Evolutionary conservation across 2,113 vertebrate species (phyloP).

Genomic region (Mesocricetus auratus): DNA sequence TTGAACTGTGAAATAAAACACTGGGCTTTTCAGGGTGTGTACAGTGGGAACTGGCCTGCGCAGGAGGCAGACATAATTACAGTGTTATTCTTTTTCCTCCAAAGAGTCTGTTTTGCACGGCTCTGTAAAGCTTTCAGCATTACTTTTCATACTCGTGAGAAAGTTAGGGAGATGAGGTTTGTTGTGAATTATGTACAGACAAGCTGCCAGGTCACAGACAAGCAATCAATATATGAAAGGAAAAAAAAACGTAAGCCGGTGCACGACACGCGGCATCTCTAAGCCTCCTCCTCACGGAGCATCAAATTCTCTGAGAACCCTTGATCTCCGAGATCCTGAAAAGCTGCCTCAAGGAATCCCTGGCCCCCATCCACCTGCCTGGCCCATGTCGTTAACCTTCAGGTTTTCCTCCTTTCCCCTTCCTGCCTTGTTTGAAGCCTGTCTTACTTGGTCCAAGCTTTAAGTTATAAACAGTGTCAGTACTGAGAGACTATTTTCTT

Average conservation of each 20-base stretch:
- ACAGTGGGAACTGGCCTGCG: constrained; percentile 21
- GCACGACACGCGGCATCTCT: constrained; percentile 63
- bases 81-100: constrained; percentile 11
- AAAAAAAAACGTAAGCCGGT: constrained; percentile 55
- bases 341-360: constrained; percentile 8
- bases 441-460: constrained; percentile 5
- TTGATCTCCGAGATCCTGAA: constrained; percentile 17
- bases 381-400: not conserved
- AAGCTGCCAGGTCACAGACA: constrained; percentile 47
- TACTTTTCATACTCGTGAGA: constrained; percentile 23
- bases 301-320: not conserved
- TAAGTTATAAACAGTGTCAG: not conserved
- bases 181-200: constrained; percentile 66
- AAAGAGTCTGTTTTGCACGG: not conserved
- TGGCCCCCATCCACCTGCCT: not conserved
- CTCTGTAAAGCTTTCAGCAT: constrained; percentile 52
- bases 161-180: constrained; percentile 8
- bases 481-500: constrained; percentile 25
- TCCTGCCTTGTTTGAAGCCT: not conserved
- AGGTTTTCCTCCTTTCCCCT: not conserved
- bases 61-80: constrained; percentile 25
- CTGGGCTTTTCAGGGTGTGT: not conserved
- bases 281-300: not conserved
- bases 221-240: not conserved
- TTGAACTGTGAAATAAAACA: constrained; percentile 44